Base-by-base conservation (phyloP, 2,888 invertebrate species). In the Xestobium rufovillosum region DNA sequence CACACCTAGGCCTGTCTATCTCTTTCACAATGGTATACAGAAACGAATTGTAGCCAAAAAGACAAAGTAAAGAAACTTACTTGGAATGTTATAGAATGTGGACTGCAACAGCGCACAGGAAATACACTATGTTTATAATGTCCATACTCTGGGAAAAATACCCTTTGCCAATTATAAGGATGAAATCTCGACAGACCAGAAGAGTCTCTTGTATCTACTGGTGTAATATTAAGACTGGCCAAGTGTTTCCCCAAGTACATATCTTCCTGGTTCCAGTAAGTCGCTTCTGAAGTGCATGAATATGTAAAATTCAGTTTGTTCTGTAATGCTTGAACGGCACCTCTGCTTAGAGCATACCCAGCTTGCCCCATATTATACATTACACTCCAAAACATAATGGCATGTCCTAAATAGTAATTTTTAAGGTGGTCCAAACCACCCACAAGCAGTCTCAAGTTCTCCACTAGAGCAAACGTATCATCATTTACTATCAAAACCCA, bases 401-500 rank as follows among this genome's bases (percentile, higher is more conserved):
- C 59, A 50, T 75, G 70, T 1, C 76, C 76, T 34, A 75, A 57
- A 61, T 76, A 76, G 60, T 70, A 62, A 2, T 60, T 59, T 12
- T 67, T 47, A 1, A 58, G 55, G 23, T 57, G 51, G 52, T 73
- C 57, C 40, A 71, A 53, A 2, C 63, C 57, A 6, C 71, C 71
- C 2, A 74, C 55, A 39, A 70, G 61, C 42, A 66, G 63, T 33
- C 75, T 59, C 31, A 75, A 56, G 59, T 76, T 76, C 53, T 76
- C 75, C 10, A 71, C 57, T 30, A 76, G 59, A 4, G 69, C 70
- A 60, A 72, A 69, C 12, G 70, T 70, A 43, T 72, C 67, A 45
- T 76, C 75, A 41, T 68, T 67, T 0, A 72, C 65, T 49, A 75
- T 65, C 31, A 76, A 56, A n/a, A 67, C 49, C 76, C 76, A 76